Evolutionary conservation across 2,797 vertebrate species (phyloP).

Genomic region (Acrossocheilus wenchowensis): DNA sequence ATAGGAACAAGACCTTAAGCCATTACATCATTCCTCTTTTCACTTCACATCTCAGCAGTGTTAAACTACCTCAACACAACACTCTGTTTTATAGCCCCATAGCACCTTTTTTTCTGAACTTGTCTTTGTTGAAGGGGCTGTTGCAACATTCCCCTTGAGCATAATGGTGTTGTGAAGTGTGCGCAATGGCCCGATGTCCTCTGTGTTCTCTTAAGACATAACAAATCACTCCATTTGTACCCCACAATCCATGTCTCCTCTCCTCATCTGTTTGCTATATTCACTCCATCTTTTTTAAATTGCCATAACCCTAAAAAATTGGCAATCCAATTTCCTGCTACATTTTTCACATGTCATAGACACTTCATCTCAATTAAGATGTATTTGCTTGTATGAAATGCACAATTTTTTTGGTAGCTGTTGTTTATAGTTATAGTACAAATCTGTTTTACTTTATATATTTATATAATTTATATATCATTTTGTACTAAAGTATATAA

Average conservation of each 20-base stretch:
- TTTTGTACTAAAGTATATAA: neutral
- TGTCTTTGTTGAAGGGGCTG: slow-evolving; percentile 48
- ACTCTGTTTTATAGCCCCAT: slow-evolving; percentile 25
- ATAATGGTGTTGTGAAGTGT: slow-evolving; percentile 1
- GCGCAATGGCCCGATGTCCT: slow-evolving; percentile 1
- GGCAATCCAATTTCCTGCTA: neutral
- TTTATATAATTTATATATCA: no score
- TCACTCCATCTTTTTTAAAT: slow-evolving; percentile 47
- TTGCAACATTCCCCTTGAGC: slow-evolving; percentile 31
- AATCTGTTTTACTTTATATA: neutral
- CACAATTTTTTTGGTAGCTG: neutral
- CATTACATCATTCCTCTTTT: slow-evolving; percentile 24
- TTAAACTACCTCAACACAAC: slow-evolving; percentile 23
- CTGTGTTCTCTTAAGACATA: slow-evolving; percentile 31
- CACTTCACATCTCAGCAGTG: neutral
- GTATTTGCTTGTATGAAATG: neutral
- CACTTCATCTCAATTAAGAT: neutral
- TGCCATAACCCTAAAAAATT: neutral
- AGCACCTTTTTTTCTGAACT: slow-evolving; percentile 29
- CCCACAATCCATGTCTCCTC: neutral
- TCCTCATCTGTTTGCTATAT: slow-evolving; percentile 9
- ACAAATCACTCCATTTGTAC: slow-evolving; percentile 26
- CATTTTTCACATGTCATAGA: neutral
- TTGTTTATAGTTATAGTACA: neutral
- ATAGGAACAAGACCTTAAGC: neutral